Evolutionary conservation across 2,888 invertebrate species (phyloP).

Genomic region (Molanna angustata): DNA sequence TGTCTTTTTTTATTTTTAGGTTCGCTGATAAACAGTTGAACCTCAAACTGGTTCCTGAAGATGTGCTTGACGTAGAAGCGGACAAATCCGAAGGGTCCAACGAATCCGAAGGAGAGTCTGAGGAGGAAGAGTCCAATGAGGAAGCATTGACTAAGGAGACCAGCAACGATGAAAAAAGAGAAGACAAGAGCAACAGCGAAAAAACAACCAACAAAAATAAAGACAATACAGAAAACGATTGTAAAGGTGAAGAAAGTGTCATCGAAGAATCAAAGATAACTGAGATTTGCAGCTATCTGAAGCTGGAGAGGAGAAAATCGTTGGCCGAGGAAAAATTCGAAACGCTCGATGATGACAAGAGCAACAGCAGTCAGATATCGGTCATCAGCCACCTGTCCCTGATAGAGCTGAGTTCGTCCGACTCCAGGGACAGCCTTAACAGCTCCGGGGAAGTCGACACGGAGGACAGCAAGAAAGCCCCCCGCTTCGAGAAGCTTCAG

Average conservation of each 20-base stretch:
- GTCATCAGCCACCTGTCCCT: conserved; percentile 19
- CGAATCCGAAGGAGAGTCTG: conserved; percentile 4
- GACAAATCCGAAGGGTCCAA: conserved; percentile 15
- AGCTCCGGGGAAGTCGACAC: conserved; percentile 6
- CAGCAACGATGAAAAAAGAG: not conserved
- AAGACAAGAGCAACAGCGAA: not conserved
- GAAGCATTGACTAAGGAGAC: not conserved
- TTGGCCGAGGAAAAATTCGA: too few species aligned
- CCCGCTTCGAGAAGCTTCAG: conserved; percentile 12
- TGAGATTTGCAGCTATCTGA: not conserved
- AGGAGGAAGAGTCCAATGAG: not conserved
- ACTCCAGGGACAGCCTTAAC: conserved; percentile 16
- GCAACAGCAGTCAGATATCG: conserved; percentile 8
- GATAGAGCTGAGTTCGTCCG: conserved; percentile 19
- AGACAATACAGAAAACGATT: not conserved
- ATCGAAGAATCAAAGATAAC: not conserved
- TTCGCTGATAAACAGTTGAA: conserved; percentile 20
- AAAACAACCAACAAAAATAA: not conserved
- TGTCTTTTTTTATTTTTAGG: conserved; percentile 9
- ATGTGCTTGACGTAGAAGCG: conserved; percentile 9
- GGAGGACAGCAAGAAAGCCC: not conserved
- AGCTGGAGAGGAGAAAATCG: not conserved
- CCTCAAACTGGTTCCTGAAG: conserved; percentile 16
- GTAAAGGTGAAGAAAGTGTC: not conserved
- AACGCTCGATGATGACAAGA: not conserved